Evolutionary conservation across 37 sponge, comb jelly and placozoan genomes (phyloP), one percentile per base, ranked within the genome.

Genomic region (Eunapius fragilis): DNA sequence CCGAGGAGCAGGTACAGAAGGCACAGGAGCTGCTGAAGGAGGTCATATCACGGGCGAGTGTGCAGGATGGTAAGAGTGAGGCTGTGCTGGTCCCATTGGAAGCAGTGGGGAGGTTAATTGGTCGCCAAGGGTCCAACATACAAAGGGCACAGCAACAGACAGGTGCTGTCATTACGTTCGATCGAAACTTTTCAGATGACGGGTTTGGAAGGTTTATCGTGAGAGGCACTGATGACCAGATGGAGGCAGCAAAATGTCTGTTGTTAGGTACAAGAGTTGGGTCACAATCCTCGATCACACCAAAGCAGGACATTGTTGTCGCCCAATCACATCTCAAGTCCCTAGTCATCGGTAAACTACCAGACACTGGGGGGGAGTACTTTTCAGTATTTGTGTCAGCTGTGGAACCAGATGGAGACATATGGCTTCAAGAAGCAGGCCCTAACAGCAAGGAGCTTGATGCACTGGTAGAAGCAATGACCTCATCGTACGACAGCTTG

Each of bases 381-480:
- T 79, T 89, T n/a, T 33, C 79, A 34, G 84, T 37, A 6, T 76
- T 78, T 77, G 72, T 79, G 33, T 82, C 77, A 48, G 50, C 84
- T 31, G 80, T 89, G 36, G 75, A 79, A 4, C 49, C 3, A 2
- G 69, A 67, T 22, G 84, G 89, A 5, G 30, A 41, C 25, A 22
- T 89, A 3, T 89, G 89, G 89, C 10, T 89, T 3, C 89, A 89
- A 58, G 80, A 38, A 67, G 80, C 83, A 25, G 68, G 50, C 10
- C 23, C 24, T 5, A 74, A 87, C 41, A 45, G 77, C 24, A 70
- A 25, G 13, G 31, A 67, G 26, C 72, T 89, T 49, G 74, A 78
- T 28, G 22, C n/a, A 2, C 37, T 89, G 49, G 80, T 83, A 2
- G 80, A 79, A 11, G 78, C 25, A 27, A 89, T 89, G 89, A 89